Percentiles rank a stretch among this genome's conserved stretches.
phyloP scores from a whole-genome alignment of 2,888 invertebrate genomes.

The Nezara viridula region DNA sequence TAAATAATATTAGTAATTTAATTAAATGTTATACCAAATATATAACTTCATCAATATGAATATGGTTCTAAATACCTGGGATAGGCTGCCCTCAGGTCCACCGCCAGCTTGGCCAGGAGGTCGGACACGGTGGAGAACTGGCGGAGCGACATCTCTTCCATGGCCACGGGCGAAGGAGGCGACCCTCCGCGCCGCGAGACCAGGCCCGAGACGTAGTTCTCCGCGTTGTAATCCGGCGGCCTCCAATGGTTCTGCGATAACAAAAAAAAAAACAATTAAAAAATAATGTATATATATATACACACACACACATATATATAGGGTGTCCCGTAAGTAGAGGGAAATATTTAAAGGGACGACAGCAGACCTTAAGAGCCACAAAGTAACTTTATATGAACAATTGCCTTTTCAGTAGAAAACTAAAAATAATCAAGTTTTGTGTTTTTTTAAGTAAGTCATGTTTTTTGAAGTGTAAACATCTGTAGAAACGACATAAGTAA shows the following conservation, averaged over 20 bases:
- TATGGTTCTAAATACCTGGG: slow-evolving; percentile 85
- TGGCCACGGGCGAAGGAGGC: slow-evolving; percentile 58
- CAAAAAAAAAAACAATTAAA: neutral
- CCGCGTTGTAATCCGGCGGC: slow-evolving; percentile 91
- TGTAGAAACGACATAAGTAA: too few species aligned
- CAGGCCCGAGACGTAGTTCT: slow-evolving; percentile 80
- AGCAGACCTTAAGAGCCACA: too few species aligned
- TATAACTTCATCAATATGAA: too few species aligned
- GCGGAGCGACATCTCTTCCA: slow-evolving; percentile 83
- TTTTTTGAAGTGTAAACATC: too few species aligned
- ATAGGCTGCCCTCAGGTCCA: slow-evolving; percentile 88
- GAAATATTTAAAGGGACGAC: too few species aligned
- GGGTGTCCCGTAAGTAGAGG: too few species aligned
- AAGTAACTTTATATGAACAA: too few species aligned
- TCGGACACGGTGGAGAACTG: slow-evolving; percentile 91
- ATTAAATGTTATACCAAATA: too few species aligned
- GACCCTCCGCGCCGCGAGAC: slow-evolving; percentile 59
- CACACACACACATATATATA: neutral
- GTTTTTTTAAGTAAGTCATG: too few species aligned
- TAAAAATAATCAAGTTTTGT: too few species aligned
- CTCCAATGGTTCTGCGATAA: slow-evolving; percentile 69
- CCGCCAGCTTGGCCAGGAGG: slow-evolving; percentile 85
- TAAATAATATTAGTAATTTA: too few species aligned
- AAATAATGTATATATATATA: neutral
- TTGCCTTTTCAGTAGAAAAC: too few species aligned